Evolutionary conservation across 2,113 vertebrate genomes (phyloP), one percentile per base, ranked within the genome.

Genomic region (Steatornis caripensis): DNA sequence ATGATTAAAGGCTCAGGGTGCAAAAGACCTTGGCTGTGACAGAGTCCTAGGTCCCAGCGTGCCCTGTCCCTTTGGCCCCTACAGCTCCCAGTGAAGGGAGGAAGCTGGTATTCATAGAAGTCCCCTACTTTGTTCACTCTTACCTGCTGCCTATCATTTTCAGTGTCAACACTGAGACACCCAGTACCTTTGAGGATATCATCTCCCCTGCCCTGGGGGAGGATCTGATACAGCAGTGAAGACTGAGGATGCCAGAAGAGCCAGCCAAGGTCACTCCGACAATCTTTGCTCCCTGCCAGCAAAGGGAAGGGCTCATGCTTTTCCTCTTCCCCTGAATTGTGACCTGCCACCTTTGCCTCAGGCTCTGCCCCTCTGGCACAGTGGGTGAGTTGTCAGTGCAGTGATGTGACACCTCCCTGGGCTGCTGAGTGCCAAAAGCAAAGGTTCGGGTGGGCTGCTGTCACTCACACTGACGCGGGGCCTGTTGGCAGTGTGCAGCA

Each of bases 401-500:
- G 51, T 18, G 66, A 39, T 34, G 32, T 53, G 62, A 76, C 41
- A 36, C 45, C 36, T 76, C 34, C 48, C 66, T 34, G 66, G 57
- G 61, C 48, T 76, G 70, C 39, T 12, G 55, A 62, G 57, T 8
- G 23, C 51, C 70, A 22, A 46, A 54, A 88, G 57, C 1, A 14
- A 39, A n/a, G 57, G 29, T 48, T 41, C 1, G 11, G 37, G 64
- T 58, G 49, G 0, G 1, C 49, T 87, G 81, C 43, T 62, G 55
- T 55, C 46, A 3, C 19, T 66, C 2, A 1, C 71, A 23, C 15
- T 2, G 10, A 3, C 1, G 39, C 19, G 19, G 48, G 26, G 16
- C 32, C 37, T 55, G 45, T 30, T 27, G 41, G n/a, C 76, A 60
- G 21, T 0, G 0, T 18, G 43, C 1, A 6, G 60, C 2, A 1